Evolutionary conservation across 2,888 invertebrate species (phyloP), one percentile per base, ranked within the genome.

Genomic region (Sinodicranocentrus sp.): DNA sequence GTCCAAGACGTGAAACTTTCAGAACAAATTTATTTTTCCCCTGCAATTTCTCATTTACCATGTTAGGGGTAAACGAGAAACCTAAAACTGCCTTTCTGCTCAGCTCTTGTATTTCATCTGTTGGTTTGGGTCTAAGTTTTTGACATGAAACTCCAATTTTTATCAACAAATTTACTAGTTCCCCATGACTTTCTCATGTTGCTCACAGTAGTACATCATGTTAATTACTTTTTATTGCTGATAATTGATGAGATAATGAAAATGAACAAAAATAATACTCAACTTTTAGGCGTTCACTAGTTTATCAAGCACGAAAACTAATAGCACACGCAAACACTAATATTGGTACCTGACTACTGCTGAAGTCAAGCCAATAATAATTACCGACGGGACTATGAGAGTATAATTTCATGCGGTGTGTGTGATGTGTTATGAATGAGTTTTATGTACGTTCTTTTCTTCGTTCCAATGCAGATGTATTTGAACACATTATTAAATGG

Each of bases 181-280:
- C 54, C 33, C 33, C 33, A 23, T 48, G 43, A 52, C 72, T 79
- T 79, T 72, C 79, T 52, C 79, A 72, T 72, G 72, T 71, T 19
- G 15, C 28, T 13, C 44, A 25, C 61, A 70, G 15, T 5, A 17
- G 28, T 70, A 54, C 70, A 78, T 70, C 70, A 59, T 70, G 78
- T 70, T 70, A 70, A 70, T 78, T 70, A 70, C 65, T 70, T 59
- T 70, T 78, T 54, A 43, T 70, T 48, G 13, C 25, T 25, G 78
- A 78, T 79, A 79, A 79, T 65, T 52, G 79, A 78, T 79, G 71
- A 71, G 79, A 79, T 79, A 79, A 79, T 59, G 48, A 26, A 2
- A 33, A 43, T 28, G 21, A 15, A 44, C 10, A 54, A 76, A 48
- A 28, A 17, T n/a, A 26, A 33, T 19, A 63, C 33, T 23, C 28